Evolutionary conservation across 2,797 vertebrate species (phyloP), one percentile per base, ranked within the genome.

Genomic region (Mycteria americana): DNA sequence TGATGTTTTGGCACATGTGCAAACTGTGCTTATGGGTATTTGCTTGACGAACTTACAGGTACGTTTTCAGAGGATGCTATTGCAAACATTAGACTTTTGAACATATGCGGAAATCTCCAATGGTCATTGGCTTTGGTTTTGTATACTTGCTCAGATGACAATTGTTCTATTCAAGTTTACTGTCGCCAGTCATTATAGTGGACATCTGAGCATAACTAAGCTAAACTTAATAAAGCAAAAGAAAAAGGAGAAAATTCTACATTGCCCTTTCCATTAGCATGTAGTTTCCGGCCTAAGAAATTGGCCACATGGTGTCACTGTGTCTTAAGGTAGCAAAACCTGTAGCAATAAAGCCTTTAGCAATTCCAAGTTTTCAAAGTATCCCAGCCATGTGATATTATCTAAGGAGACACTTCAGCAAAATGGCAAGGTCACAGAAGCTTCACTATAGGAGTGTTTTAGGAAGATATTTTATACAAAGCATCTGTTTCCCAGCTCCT

Each of bases 301-400:
- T 63, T 81, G 2, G 54, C 97, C 96, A 50, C 91, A 14, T 15
- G 94, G 89, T 94, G 96, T 95, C 96, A 69, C 94, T 94, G 72
- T 92, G 43, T 73, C 93, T 65, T 80, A 92, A 93, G 46, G 62
- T 50, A 84, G 39, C 50, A 70, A 88, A 83, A 27, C 28, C 30
- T 85, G 13, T 41, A 22, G 24, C 27, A 39, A 0, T n/a, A n/a
- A 69, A 75, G 9, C 57, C 33, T 69, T 57, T 18, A 46, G 31
- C 37, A 83, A 62, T 45, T 56, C 54, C 35, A 45, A 30, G 11
- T 85, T 95, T 82, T 74, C 64, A 2, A 77, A 62, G 39, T 45
- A 59, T 76, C 56, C n/a, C 75, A 80, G 4, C 50, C 33, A 39
- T 23, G 22, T 25, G 33, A 6, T 50, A 8, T 63, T 85, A 39